phyloP scores from a whole-genome alignment of 1,140 invertebrate species.

The Drosophila ohnishii region DNA sequence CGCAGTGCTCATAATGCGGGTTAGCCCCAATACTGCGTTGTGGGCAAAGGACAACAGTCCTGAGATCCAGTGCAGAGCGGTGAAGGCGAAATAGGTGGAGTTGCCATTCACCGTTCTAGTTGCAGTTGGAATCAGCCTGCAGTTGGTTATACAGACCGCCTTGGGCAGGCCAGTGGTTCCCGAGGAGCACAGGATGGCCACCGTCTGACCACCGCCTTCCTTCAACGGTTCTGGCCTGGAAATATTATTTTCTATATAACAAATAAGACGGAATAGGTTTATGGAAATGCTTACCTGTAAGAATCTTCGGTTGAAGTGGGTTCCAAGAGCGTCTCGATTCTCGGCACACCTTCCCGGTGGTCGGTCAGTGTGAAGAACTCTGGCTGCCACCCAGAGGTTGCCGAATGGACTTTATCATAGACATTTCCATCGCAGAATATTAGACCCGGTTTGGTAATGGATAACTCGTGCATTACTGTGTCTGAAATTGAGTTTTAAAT shows the following conservation, averaged over 20 bases:
- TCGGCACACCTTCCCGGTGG: background rate
- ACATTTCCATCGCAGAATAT: slow-evolving; percentile 10
- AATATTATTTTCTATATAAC: background rate
- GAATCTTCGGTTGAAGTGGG: background rate
- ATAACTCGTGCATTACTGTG: background rate
- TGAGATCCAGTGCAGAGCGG: slow-evolving; percentile 1
- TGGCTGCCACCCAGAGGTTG: slow-evolving; percentile 1
- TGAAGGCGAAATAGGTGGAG: background rate
- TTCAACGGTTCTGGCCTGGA: background rate
- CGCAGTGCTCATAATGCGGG: slow-evolving; percentile 4
- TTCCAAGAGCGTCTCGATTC: background rate
- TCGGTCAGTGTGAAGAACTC: slow-evolving; percentile 3
- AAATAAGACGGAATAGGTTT: background rate
- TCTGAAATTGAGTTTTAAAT: background rate
- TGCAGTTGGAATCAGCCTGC: background rate
- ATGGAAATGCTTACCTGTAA: background rate
- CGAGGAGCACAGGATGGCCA: slow-evolving; percentile 7
- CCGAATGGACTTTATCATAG: background rate
- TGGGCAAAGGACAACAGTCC: background rate
- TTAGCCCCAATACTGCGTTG: background rate
- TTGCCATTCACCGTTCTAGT: background rate
- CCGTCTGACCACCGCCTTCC: background rate
- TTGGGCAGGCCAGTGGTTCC: slow-evolving; percentile 4
- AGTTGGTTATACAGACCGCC: slow-evolving; percentile 5
- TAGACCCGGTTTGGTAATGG: background rate